phyloP scores from a whole-genome alignment of 2,797 vertebrate species.

The Sarcoramphus papa region DNA sequence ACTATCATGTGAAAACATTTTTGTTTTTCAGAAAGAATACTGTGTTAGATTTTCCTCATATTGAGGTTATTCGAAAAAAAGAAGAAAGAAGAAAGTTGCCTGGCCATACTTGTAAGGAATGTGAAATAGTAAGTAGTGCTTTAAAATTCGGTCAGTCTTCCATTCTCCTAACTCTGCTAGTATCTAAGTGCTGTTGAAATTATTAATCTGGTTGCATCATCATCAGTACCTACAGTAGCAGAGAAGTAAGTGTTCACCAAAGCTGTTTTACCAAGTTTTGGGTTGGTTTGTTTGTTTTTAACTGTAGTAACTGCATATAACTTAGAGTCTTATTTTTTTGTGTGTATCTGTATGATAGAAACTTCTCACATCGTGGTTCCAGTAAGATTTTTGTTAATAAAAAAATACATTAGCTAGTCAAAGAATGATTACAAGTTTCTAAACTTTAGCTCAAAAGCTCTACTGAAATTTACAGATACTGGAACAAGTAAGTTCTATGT shows the following conservation, averaged over 20 bases:
- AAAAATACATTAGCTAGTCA: background rate
- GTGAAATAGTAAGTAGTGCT: slow-evolving; percentile 82
- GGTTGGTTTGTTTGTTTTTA: background rate
- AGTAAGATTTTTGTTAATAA: background rate
- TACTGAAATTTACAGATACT: background rate
- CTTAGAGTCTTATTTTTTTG: background rate
- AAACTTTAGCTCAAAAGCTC: background rate
- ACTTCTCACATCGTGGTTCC: background rate
- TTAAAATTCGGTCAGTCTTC: background rate
- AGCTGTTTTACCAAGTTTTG: background rate
- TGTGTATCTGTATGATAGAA: background rate
- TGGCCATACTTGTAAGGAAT: slow-evolving; percentile 92
- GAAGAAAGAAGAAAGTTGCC: slow-evolving; percentile 91
- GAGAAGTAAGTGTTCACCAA: background rate
- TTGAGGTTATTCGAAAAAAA: slow-evolving; percentile 91
- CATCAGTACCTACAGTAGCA: background rate
- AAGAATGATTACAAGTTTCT: background rate
- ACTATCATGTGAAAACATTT: background rate
- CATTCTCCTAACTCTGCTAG: background rate
- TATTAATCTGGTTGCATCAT: background rate
- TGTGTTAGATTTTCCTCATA: slow-evolving; percentile 81
- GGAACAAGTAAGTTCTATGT: background rate
- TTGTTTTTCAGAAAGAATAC: slow-evolving; percentile 63
- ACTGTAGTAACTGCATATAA: background rate
- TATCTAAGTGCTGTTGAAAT: background rate